phyloP scores from a whole-genome alignment of 2,113 vertebrate genomes.

The Miniopterus natalensis region DNA sequence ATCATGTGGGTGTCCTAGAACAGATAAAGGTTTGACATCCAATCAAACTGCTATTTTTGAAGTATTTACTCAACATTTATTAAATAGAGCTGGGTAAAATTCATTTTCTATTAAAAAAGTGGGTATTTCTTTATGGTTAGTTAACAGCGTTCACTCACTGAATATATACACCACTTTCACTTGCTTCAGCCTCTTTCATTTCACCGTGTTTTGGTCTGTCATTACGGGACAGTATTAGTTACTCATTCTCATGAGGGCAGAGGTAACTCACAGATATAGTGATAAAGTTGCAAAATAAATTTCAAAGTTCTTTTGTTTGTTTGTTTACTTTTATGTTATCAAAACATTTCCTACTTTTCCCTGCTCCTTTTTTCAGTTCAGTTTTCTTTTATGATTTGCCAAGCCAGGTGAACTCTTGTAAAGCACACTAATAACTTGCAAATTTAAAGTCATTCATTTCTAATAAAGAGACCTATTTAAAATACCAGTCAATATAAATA shows the following conservation, averaged over 20 bases:
- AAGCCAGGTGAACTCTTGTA: neutral
- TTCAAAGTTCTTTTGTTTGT: neutral
- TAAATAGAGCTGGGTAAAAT: neutral
- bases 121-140: neutral
- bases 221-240: neutral
- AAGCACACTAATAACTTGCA: neutral
- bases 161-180: neutral
- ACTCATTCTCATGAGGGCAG: neutral
- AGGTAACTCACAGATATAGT: neutral
- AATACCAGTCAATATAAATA: neutral
- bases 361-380: neutral
- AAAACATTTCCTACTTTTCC: conserved; percentile 19
- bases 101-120: neutral
- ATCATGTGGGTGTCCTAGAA: neutral
- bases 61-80: neutral
- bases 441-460: neutral
- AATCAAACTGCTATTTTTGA: conserved; percentile 11
- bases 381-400: neutral
- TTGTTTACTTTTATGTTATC: neutral
- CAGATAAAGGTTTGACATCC: neutral
- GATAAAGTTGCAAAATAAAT: conserved; percentile 7
- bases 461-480: neutral
- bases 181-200: neutral
- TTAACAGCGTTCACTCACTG: neutral
- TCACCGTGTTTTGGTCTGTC: neutral